A percentile compares a stretch with the other conserved stretches of the same genome.
phyloP scores from a whole-genome alignment of 1,140 invertebrate genomes.

The Eumaeus atala region DNA sequence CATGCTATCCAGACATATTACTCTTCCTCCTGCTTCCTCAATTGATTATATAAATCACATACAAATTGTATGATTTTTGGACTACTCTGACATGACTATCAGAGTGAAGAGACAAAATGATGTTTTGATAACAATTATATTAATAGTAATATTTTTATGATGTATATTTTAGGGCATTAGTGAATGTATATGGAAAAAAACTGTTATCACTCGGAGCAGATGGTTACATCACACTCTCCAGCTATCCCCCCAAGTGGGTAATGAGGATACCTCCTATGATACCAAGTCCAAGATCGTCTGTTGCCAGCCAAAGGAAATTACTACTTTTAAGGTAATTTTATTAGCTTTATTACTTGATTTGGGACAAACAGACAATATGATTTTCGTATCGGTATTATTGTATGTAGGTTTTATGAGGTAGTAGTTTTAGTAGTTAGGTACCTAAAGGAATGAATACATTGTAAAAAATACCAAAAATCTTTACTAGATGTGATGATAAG shows the following conservation, averaged over 20 bases:
- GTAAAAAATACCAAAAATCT: too few species aligned
- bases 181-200: conserved; percentile 73
- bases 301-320: conserved; percentile 76
- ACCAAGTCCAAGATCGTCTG: conserved; percentile 75
- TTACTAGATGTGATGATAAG: too few species aligned
- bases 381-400: too few species aligned
- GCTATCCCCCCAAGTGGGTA: conserved; percentile 78
- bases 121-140: not conserved
- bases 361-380: not conserved
- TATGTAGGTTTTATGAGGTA: too few species aligned
- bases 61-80: too few species aligned
- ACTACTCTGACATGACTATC: too few species aligned
- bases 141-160: conserved; percentile 11
- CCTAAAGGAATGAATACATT: too few species aligned
- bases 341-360: not conserved
- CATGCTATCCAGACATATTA: too few species aligned
- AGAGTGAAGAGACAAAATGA: too few species aligned
- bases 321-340: conserved; percentile 81
- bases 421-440: too few species aligned
- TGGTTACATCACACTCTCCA: conserved; percentile 82
- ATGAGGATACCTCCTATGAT: conserved; percentile 83
- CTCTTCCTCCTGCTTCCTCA: too few species aligned
- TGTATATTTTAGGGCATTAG: conserved; percentile 75
- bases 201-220: conserved; percentile 88
- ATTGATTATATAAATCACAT: too few species aligned